Percentiles rank a stretch among this genome's conserved stretches.
These are phyloP conservation scores for Drosophila ochracea DNA, from an alignment of 2,888 invertebrate genomes.

Conservation along the genomic window DNA sequence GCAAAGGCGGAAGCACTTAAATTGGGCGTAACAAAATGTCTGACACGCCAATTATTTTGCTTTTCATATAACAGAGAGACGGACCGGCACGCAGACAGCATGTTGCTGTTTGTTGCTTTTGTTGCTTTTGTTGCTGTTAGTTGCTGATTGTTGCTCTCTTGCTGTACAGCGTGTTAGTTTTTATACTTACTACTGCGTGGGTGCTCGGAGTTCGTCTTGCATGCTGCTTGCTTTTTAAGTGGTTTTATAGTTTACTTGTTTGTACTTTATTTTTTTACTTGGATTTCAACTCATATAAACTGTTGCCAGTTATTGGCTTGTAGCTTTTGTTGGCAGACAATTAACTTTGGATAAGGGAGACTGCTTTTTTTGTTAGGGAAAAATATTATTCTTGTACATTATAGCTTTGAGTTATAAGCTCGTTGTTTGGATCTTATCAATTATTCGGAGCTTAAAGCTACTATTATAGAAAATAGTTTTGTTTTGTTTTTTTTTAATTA, in stretches of 20 bases:
- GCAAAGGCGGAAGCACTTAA: constrained; percentile 73
- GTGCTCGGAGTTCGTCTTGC: constrained; percentile 33
- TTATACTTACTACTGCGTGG: constrained; percentile 48
- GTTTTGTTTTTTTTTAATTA: not conserved
- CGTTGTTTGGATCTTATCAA: not conserved
- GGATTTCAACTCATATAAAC: constrained; percentile 41
- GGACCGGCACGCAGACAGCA: constrained; percentile 9
- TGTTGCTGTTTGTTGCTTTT: constrained; percentile 23
- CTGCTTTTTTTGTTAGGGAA: constrained; percentile 1
- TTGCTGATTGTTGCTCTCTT: constrained; percentile 12
- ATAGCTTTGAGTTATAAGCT: not conserved
- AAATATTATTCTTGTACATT: not conserved
- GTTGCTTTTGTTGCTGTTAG: constrained; percentile 18
- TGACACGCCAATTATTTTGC: constrained; percentile 79
- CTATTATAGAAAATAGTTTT: not conserved
- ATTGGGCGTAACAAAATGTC: constrained; percentile 79
- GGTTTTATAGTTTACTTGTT: constrained; percentile 66
- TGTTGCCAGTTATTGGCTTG: constrained; percentile 46
- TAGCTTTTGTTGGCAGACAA: constrained; percentile 22
- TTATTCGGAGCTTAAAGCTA: not conserved
- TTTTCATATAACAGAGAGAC: constrained; percentile 65
- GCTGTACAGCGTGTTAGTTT: constrained; percentile 69
- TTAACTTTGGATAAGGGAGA: constrained; percentile 3
- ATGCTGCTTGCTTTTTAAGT: constrained; percentile 66
- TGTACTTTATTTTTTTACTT: constrained; percentile 48